Percentiles rank a stretch among this genome's conserved stretches.
phyloP scores from a whole-genome alignment of 2,888 invertebrate genomes.

The Amiota communis region DNA sequence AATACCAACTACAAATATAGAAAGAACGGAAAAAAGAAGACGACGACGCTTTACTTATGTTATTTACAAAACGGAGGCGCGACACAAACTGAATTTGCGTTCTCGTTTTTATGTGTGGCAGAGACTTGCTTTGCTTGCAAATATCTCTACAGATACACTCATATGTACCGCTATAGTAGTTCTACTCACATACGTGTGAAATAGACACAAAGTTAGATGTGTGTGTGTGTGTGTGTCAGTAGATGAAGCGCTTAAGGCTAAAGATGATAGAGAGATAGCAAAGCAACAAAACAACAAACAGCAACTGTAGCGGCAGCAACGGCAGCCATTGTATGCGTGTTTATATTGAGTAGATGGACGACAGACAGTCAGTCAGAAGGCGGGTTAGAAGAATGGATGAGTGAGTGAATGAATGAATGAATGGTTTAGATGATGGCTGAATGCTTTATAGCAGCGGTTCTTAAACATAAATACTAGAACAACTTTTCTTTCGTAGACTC shows the following conservation, averaged over 20 bases:
- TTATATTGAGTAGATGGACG: too few relatives aligned
- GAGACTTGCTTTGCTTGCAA: conserved; percentile 41
- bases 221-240: conserved; percentile 36
- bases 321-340: too few relatives aligned
- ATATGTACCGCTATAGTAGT: too few relatives aligned
- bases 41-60: conserved; percentile 37
- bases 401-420: neutral
- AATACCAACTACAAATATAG: neutral
- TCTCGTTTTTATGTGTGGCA: conserved; percentile 39
- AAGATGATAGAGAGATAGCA: neutral
- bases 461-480: too few relatives aligned
- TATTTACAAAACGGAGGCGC: conserved; percentile 69
- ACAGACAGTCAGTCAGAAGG: neutral
- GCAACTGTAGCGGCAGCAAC: neutral
- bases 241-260: neutral
- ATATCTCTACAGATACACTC: neutral
- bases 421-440: neutral
- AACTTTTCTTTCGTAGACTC: too few relatives aligned
- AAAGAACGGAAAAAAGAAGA: neutral
- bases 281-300: neutral
- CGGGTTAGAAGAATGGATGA: neutral
- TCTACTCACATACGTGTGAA: conserved; percentile 20
- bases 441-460: too few relatives aligned
- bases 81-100: conserved; percentile 69
- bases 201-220: neutral